Conservation (phyloP, 2,113 vertebrate species). For the Cynocephalus volans region DNA sequence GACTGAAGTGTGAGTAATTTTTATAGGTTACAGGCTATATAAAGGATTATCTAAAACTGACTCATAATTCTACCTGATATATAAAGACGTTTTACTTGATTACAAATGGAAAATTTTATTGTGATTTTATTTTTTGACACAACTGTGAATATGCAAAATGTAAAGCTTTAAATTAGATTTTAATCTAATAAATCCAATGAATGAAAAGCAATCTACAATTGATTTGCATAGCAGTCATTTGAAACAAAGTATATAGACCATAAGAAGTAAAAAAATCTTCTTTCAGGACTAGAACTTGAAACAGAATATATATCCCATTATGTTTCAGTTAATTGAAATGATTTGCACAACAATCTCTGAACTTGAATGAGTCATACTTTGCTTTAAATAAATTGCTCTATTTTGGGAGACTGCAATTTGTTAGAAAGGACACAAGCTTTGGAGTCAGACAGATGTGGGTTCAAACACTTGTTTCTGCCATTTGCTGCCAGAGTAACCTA, state of each 20-base stretch:
- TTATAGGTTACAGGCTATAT: neutral
- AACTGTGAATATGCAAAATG: conserved; percentile 33
- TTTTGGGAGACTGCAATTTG: neutral
- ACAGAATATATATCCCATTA: neutral
- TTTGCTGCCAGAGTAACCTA: neutral
- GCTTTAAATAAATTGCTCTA: conserved; percentile 21
- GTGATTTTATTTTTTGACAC: conserved; percentile 51
- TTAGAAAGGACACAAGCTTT: neutral
- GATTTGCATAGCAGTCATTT: neutral
- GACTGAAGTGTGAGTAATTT: neutral
- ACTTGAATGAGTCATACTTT: neutral
- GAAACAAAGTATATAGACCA: conserved; percentile 25
- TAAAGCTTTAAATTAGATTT: conserved; percentile 52
- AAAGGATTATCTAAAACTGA: neutral
- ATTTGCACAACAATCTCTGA: neutral
- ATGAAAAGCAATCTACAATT: neutral
- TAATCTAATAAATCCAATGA: conserved; percentile 36
- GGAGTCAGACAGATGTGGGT: neutral
- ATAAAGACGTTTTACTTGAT: conserved; percentile 45
- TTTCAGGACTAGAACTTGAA: neutral
- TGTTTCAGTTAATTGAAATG: conserved; percentile 35
- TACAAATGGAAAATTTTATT: conserved; percentile 56
- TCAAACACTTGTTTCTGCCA: neutral
- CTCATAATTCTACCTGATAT: neutral
- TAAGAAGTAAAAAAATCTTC: conserved; percentile 7